phyloP scores from a whole-genome alignment of 2,888 invertebrate genomes.

The Drosophila neonasuta region DNA sequence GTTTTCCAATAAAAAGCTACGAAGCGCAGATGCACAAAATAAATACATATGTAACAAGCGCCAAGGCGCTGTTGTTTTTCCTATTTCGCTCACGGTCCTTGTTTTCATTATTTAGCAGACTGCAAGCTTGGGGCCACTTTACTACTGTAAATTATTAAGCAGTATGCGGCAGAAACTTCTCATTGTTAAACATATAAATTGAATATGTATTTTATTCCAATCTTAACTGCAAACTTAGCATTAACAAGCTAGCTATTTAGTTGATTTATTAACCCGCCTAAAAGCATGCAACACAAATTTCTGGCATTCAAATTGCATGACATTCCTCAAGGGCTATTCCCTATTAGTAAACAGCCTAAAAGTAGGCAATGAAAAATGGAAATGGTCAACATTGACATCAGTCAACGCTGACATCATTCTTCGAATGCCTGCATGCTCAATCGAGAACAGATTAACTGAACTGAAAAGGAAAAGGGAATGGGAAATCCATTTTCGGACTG shows the following conservation, averaged over 20 bases:
- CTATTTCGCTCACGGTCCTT: not conserved
- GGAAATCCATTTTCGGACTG: constrained; percentile 16
- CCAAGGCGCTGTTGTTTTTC: not conserved
- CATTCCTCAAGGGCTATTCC: not conserved
- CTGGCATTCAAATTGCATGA: not conserved
- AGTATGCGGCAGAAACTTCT: not conserved
- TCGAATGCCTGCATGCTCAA: not conserved
- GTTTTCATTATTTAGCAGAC: not conserved
- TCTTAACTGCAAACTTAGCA: not conserved
- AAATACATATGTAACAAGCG: not conserved
- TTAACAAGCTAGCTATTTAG: too few species aligned
- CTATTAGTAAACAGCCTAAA: constrained; percentile 9
- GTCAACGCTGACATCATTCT: not conserved
- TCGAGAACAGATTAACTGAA: not conserved
- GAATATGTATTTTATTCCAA: not conserved
- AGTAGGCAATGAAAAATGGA: constrained; percentile 32
- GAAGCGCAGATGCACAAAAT: not conserved
- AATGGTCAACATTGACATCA: too few species aligned
- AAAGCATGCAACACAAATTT: constrained; percentile 1
- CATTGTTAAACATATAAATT: not conserved
- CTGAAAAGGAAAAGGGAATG: not conserved
- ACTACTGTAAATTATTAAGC: not conserved
- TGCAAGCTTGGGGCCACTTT: not conserved
- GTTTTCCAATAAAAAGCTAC: not conserved
- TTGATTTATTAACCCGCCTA: not conserved